Conservation (phyloP, 2,797 vertebrate species). For the Kryptopterus vitreolus region DNA sequence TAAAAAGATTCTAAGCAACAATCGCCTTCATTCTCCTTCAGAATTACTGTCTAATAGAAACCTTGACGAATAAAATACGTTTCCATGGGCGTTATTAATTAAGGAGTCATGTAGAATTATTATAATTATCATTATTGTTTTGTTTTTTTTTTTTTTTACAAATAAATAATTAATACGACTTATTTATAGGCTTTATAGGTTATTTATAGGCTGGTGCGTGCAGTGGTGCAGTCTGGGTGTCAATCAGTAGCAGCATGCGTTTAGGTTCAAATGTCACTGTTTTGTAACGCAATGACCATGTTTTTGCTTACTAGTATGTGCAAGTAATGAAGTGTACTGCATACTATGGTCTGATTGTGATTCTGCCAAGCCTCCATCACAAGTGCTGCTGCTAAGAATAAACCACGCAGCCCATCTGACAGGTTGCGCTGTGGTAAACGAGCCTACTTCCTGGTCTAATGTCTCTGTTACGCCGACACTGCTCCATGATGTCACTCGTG, state of each 20-base stretch:
- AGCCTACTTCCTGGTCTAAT: conserved; percentile 46
- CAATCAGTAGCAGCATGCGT: neutral
- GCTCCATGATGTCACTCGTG: conserved; percentile 62
- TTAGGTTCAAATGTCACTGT: neutral
- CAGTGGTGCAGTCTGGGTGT: neutral
- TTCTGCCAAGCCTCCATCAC: conserved; percentile 3
- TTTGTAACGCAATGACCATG: neutral
- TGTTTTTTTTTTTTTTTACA: no score
- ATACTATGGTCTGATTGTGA: neutral
- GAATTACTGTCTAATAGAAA: neutral
- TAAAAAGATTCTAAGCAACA: neutral
- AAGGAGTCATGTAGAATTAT: neutral
- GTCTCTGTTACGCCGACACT: conserved; percentile 41
- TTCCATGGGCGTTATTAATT: neutral
- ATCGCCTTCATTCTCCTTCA: neutral
- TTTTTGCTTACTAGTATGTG: neutral
- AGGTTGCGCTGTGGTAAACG: conserved; percentile 40
- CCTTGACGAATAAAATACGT: neutral
- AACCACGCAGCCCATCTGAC: neutral
- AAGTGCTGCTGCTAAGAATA: conserved; percentile 9
- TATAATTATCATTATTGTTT: no score
- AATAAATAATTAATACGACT: neutral
- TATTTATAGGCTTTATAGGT: neutral
- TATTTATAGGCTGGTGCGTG: neutral
- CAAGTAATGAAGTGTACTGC: neutral